A percentile compares a stretch with the other conserved stretches of the same genome.
Conservation (phyloP, 2,888 invertebrate species). For the Ectemnius lituratus region DNA sequence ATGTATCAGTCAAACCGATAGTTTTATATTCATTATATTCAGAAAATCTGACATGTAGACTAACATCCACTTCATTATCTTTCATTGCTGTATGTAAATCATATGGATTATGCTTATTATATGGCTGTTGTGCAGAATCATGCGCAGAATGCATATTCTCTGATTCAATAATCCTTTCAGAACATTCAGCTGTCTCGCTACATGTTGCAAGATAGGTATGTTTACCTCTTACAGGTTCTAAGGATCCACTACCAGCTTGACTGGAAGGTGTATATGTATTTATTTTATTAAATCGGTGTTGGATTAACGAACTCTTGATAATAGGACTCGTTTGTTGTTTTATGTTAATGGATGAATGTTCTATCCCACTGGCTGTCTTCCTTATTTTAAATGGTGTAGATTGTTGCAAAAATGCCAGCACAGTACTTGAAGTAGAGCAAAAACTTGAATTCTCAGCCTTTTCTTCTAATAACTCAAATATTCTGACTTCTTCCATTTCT, state of each 20-base stretch:
- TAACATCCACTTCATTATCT: slow-evolving; percentile 54
- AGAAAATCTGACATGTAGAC: slow-evolving; percentile 74
- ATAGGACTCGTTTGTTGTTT: slow-evolving; percentile 19
- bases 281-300: slow-evolving; percentile 18
- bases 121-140: not conserved
- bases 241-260: slow-evolving; percentile 6
- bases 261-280: not conserved
- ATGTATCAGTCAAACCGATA: slow-evolving; percentile 69
- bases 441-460: slow-evolving; percentile 87
- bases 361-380: slow-evolving; percentile 3
- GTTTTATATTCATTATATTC: slow-evolving; percentile 74
- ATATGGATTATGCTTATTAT: slow-evolving; percentile 14
- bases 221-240: not conserved
- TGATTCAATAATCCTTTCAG: not conserved
- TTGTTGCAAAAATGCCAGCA: slow-evolving; percentile 79
- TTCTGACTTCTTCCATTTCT: slow-evolving; percentile 83
- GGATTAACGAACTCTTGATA: slow-evolving; percentile 15
- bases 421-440: slow-evolving; percentile 84
- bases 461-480: slow-evolving; percentile 89
- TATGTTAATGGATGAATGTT: not conserved
- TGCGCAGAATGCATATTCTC: slow-evolving; percentile 8
- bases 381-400: slow-evolving; percentile 70
- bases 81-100: slow-evolving; percentile 11
- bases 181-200: slow-evolving; percentile 1
- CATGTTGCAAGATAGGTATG: not conserved